phyloP scores from a whole-genome alignment of 1,140 invertebrate species.

The Littorina saxatilis region DNA sequence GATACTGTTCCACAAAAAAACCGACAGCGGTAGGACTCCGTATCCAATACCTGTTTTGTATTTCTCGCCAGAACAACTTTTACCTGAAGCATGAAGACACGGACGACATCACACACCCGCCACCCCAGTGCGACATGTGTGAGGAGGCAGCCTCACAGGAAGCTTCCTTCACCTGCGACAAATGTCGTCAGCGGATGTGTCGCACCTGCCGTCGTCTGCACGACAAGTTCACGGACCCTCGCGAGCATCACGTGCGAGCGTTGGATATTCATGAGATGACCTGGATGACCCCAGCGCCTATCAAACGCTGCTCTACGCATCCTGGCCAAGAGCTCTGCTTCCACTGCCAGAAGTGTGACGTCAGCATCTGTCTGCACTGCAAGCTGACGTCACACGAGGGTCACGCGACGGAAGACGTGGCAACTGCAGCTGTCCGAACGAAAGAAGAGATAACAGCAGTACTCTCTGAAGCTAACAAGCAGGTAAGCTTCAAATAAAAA shows the following conservation, averaged over 20 bases:
- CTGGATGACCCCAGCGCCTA: not conserved
- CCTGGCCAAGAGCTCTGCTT: conserved; percentile 14
- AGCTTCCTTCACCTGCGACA: not conserved
- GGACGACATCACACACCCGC: not conserved
- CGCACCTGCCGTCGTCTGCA: conserved; percentile 23
- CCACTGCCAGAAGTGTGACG: conserved; percentile 33
- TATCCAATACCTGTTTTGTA: too few relatives aligned
- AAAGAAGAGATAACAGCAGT: not conserved
- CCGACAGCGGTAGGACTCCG: too few relatives aligned
- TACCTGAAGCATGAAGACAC: conserved; percentile 7
- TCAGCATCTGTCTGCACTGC: conserved; percentile 36
- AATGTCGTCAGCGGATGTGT: conserved; percentile 30
- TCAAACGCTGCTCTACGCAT: not conserved
- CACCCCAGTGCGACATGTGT: conserved; percentile 24
- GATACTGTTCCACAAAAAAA: too few relatives aligned
- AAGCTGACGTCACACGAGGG: conserved; percentile 40
- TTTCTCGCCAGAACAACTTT: conserved; percentile 37
- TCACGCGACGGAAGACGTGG: conserved; percentile 24
- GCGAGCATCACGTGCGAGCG: conserved; percentile 9
- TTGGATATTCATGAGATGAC: not conserved
- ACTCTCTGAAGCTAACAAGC: not conserved
- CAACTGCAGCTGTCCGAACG: not conserved
- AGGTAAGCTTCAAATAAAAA: too few relatives aligned
- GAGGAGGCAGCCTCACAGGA: conserved; percentile 4
- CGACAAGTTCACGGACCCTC: not conserved